Evolutionary conservation across 2,888 invertebrate genomes (phyloP), one percentile per base, ranked within the genome.

Genomic region (Drosophila nr. perissopoda): DNA sequence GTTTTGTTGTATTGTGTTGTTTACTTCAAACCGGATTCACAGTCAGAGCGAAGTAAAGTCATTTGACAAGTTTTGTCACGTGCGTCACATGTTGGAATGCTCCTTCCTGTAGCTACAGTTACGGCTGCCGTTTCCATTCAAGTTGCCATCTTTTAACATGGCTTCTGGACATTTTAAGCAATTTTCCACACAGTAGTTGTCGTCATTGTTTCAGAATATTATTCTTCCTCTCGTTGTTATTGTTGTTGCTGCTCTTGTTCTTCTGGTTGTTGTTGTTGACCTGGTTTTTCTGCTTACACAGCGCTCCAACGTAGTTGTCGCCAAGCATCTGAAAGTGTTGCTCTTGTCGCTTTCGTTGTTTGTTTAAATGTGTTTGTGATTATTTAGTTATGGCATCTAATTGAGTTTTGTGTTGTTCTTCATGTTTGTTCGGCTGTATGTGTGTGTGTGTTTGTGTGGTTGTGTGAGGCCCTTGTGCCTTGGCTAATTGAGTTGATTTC

Each of bases 1-100:
- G 34, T 21, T 56, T 58, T 42, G 54, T 42, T 46, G 68, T 64
- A 65, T 62, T 62, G 31, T 51, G 70, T 71, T 79, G 80, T 73
- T 86, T 83, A 78, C 78, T 71, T 70, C 76, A 70, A 76, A 66
- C 70, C 69, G 75, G 81, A 86, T 76, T 77, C 81, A 34, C 70
- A 79, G 81, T 75, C 85, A 74, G 74, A 88, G 75, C 73, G 76
- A 82, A 87, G 88, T 74, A 79, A 86, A 87, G 82, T 82, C 84
- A 86, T 88, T 88, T 88, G 89, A 89, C 87, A 88, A 88, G 89
- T 88, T 88, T 88, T 87, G 87, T 88, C 87, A 88, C 87, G 87
- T 89, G 89, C 87, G 84, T 83, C 88, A 87, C 87, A 87, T 88
- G 87, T 76, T 88, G 88, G 88, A 82, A 86, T 86, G 81, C 63